phyloP scores from a whole-genome alignment of 2,113 vertebrate genomes.

The Sinosuthora webbiana region DNA sequence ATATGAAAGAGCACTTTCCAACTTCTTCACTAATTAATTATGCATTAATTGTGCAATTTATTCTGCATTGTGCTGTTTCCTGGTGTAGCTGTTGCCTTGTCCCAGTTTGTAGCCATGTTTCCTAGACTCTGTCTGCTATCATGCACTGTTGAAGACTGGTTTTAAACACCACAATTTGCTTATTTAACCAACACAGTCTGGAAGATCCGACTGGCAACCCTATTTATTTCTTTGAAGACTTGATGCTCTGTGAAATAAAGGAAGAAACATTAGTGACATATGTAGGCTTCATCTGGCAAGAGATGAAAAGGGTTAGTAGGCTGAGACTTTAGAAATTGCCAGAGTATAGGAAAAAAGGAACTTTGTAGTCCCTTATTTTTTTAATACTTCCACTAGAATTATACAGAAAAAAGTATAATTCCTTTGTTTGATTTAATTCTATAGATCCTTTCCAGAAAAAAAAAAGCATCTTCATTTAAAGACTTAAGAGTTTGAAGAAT shows the following conservation, averaged over 20 bases:
- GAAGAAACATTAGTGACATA: accelerated
- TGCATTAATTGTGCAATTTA: neutral
- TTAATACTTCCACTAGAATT: neutral
- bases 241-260: neutral
- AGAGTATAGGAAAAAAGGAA: neutral
- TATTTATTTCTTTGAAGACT: neutral
- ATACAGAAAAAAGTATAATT: neutral
- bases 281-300: neutral
- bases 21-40: neutral
- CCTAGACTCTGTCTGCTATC: neutral
- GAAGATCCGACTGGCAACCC: neutral
- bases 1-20: neutral
- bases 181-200: neutral
- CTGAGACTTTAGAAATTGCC: neutral
- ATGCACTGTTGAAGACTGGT: neutral
- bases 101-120: neutral
- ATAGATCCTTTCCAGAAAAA: neutral
- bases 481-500: neutral
- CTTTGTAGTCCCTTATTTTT: neutral
- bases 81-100: neutral
- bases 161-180: neutral
- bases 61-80: neutral
- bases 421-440: neutral
- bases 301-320: neutral
- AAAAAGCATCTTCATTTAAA: neutral